A percentile compares a stretch with the other conserved stretches of the same genome.
Evolutionary conservation across 2,888 invertebrate species (phyloP).

Genomic region (Lithophane socia): DNA sequence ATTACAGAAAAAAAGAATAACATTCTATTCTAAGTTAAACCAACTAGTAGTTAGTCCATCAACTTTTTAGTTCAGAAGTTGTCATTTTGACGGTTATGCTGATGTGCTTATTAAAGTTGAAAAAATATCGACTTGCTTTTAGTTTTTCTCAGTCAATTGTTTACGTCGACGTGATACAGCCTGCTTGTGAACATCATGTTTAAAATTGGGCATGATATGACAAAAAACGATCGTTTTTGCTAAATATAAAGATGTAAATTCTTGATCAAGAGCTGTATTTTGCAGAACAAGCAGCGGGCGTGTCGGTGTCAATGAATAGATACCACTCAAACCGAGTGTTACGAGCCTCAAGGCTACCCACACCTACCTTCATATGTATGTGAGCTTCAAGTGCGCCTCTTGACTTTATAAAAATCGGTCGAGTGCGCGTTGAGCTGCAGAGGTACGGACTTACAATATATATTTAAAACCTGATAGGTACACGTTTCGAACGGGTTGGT

Average conservation of each 20-base stretch:
- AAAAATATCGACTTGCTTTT: not conserved
- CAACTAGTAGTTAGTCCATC: too few species aligned
- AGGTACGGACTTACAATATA: slow-evolving; percentile 15
- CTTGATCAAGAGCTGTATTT: not conserved
- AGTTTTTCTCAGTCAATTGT: not conserved
- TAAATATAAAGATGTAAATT: not conserved
- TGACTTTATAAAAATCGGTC: slow-evolving; percentile 48
- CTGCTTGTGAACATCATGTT: not conserved
- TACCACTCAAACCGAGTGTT: slow-evolving; percentile 53
- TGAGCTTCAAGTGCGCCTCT: slow-evolving; percentile 47
- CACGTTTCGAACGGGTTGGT: not conserved
- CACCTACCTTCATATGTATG: slow-evolving; percentile 9
- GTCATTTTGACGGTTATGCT: not conserved
- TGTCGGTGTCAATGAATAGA: slow-evolving; percentile 53
- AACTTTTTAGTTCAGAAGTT: slow-evolving; percentile 26
- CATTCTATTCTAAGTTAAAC: too few species aligned
- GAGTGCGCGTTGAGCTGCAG: slow-evolving; percentile 27
- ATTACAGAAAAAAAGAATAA: too few species aligned
- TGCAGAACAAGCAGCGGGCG: slow-evolving; percentile 4
- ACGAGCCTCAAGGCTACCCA: slow-evolving; percentile 13
- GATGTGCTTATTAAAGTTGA: not conserved
- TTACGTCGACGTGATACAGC: not conserved
- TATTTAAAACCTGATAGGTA: not conserved
- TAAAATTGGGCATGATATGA: not conserved
- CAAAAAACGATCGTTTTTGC: not conserved